A percentile compares a stretch with the other conserved stretches of the same genome.
Evolutionary conservation across 1,140 invertebrate species (phyloP).

Genomic region (Dinothrombium tinctorium): DNA sequence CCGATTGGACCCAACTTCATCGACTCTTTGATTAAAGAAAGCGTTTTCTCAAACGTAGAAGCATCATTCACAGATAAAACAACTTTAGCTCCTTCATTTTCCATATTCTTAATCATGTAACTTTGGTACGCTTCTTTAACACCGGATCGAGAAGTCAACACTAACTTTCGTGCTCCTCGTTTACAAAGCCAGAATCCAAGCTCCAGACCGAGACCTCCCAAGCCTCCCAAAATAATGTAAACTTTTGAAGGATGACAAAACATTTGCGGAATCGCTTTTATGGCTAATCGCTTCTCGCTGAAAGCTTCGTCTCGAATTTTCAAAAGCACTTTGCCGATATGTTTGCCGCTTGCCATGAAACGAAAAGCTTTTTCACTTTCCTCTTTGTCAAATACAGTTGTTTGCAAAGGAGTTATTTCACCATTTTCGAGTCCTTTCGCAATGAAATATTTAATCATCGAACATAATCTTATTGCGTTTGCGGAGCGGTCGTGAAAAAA

Average conservation of each 20-base stretch:
- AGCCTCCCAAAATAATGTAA: constrained; percentile 29
- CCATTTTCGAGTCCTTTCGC: constrained; percentile 62
- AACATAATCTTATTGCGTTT: too few species aligned
- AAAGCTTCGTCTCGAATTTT: constrained; percentile 24
- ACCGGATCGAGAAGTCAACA: constrained; percentile 29
- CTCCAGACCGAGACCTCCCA: constrained; percentile 33
- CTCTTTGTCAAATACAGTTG: constrained; percentile 30
- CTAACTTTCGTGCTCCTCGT: constrained; percentile 24
- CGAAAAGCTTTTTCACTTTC: constrained; percentile 29
- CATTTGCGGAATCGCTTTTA: constrained; percentile 28
- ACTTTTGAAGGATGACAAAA: constrained; percentile 20
- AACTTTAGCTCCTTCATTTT: constrained; percentile 34
- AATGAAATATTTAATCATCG: too few species aligned
- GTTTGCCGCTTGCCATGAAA: constrained; percentile 30
- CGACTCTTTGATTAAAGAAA: constrained; percentile 37
- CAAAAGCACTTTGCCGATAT: constrained; percentile 31
- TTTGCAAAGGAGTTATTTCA: constrained; percentile 53
- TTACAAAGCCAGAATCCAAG: constrained; percentile 29
- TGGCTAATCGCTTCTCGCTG: constrained; percentile 37
- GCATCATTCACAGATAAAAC: constrained; percentile 40
- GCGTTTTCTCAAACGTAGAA: constrained; percentile 35
- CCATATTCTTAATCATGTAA: constrained; percentile 26
- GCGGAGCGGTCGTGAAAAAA: background rate
- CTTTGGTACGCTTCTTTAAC: constrained; percentile 27
- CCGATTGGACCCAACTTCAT: constrained; percentile 51